phyloP scores from a whole-genome alignment of 2,113 vertebrate genomes.

The Chrysemys picta region DNA sequence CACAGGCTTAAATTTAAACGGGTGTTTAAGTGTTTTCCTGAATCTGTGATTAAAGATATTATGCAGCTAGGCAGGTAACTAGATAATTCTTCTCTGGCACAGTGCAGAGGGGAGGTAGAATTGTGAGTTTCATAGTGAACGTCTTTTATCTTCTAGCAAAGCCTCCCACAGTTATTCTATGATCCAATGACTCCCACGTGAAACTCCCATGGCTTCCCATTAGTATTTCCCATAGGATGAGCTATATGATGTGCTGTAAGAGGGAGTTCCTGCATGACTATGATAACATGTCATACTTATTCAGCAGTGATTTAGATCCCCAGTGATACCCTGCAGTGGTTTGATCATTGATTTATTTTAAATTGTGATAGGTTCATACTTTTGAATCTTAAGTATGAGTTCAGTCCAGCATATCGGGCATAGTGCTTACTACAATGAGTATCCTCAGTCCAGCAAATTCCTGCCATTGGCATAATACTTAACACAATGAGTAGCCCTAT shows the following conservation, averaged over 20 bases:
- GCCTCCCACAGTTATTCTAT: fast-evolving
- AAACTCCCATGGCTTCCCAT: background rate
- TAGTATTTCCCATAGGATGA: fast-evolving
- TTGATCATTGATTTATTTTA: fast-evolving
- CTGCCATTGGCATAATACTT: too few relatives aligned
- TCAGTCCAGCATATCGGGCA: background rate
- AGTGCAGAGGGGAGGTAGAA: fast-evolving
- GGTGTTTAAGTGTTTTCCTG: too few relatives aligned
- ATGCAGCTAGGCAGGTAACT: background rate
- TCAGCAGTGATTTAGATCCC: fast-evolving
- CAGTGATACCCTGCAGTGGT: background rate
- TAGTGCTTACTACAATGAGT: background rate
- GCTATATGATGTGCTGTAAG: fast-evolving
- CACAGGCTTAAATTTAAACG: background rate
- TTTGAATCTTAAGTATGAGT: background rate
- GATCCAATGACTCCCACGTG: fast-evolving
- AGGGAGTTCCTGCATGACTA: background rate
- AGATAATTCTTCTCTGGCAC: background rate
- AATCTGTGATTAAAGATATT: background rate
- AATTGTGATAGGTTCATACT: background rate
- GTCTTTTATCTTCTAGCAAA: fast-evolving
- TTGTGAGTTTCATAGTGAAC: fast-evolving
- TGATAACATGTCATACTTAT: fast-evolving
- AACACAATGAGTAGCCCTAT: background rate
- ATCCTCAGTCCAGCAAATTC: background rate